Base-by-base conservation (phyloP, 1,140 invertebrate species). In the Papilio aristodemus region DNA sequence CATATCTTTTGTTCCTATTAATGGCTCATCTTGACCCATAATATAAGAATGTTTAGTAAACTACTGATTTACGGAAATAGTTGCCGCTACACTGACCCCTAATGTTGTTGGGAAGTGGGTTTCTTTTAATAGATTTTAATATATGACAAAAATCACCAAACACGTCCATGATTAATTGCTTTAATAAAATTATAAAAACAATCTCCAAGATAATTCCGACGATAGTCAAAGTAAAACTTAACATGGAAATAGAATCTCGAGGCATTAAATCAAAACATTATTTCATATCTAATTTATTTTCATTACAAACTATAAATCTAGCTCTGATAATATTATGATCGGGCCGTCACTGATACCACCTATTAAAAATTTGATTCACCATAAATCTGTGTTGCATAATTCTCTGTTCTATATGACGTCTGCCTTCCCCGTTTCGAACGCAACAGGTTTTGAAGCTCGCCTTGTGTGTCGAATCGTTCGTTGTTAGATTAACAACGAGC, bases 401-500 rank as follows among this genome's bases (percentile, higher is more conserved):
- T 14, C 60, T 62, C 57, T 11, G 37, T 50, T 66, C 41, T 64
- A 64, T 36, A 54, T 72, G 54, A 71, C 63, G 63, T 70, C 62
- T 69, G 22, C 50, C 39, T 68, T 67, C 38, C 67, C 57, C 68
- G 41, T 73, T 70, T 71, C 41, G 63, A 69, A 68, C 64, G 69
- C 71, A 84, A 84, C 81, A 62, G 75, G 83, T 83, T 86, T 80
- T 71, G 54, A 77, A 80, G 77, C 81, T 83, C 79, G 84, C 84
- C 86, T 85, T 85, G 80, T 82, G 79, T 76, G 70, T 78, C 66
- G 74, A 80, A 79, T 80, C 77, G 78, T 84, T 79, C 74, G 75
- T 75, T 80, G 76, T 78, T 80, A 81, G 80, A 88, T 86, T 84
- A 85, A 86, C 86, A 76, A 79, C 75, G 75, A 69, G 74, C 79